Base-by-base conservation (phyloP, 92 coral and sea anemone genomes). In the Heteractis magnifica region DNA sequence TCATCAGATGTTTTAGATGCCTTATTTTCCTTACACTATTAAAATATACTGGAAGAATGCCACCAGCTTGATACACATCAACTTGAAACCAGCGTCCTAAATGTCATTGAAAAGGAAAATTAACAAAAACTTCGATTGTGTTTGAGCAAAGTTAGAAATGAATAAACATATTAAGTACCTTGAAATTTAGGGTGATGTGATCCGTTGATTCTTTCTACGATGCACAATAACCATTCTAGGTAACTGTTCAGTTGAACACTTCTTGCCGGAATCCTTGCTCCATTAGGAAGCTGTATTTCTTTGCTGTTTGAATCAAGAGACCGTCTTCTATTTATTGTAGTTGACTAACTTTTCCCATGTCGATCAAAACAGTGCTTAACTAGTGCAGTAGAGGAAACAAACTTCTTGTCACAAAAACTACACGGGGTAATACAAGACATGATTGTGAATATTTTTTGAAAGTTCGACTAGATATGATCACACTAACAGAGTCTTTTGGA, bases 1-100 rank as follows among this genome's bases (percentile, higher is more conserved):
- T 65, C 50, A 81, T 81, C 11, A 78, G 85, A n/a, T 81, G 85
- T 52, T 55, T 72, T 8, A 64, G 41, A 65, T 81, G 85, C 26
- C 52, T 65, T 34, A 52, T 58, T 8, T 81, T 75, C 48, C 85
- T 72, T 0, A 81, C 77, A 26, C 77, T 71, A 65, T 81, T 48
- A 73, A 14, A 16, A 73, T 73, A 12, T 73, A 53, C 3, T 18
- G 21, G 48, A 73, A 48, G 55, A 8, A 73, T 0, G 77, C 55
- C 56, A 48, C 53, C 12, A 5, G 77, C 77, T 51, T 73, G 77
- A 51, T 4, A 73, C 8, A 34, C 56, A 23, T 73, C 77, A n/a
- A 73, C 41, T 73, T 23, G 52, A 48, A 73, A 13, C 55, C 55
- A 73, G 53, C 77, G 77, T 4, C 77, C 77, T 73, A 20, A n/a